A percentile compares a stretch with the other conserved stretches of the same genome.
Evolutionary conservation across 30 jellyfish, hydroid and myxozoan species (phyloP).

Genomic region (Aurelia aurita): DNA sequence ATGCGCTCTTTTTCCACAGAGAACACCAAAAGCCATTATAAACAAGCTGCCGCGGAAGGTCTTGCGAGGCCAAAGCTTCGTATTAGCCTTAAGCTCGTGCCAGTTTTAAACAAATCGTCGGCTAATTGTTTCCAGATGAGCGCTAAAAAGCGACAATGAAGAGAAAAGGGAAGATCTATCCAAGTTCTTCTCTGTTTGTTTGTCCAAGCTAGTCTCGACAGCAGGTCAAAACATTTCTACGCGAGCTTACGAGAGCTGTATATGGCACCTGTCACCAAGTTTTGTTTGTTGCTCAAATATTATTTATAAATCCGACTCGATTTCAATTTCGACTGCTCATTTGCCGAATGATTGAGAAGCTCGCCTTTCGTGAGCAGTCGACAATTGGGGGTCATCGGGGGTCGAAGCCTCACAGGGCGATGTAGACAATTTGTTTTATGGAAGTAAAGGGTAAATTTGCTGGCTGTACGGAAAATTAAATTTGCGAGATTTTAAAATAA

Average conservation of each 20-base stretch:
- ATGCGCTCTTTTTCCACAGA: constrained; percentile 38
- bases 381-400: no score
- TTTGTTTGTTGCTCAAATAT: constrained; percentile 36
- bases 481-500: no score
- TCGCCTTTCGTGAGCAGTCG: no score
- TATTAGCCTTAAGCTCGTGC: constrained; percentile 26
- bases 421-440: no score
- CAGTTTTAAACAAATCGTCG: constrained; percentile 16
- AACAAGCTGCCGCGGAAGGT: constrained; percentile 26
- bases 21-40: constrained; percentile 42
- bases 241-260: constrained; percentile 43
- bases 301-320: constrained; percentile 7
- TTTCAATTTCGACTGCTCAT: constrained; percentile 23
- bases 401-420: no score
- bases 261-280: constrained; percentile 34
- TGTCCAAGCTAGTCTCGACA: constrained; percentile 16
- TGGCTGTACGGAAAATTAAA: no score
- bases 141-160: constrained; percentile 20
- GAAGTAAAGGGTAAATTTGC: no score
- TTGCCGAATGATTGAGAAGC: not conserved
- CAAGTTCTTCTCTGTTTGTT: constrained; percentile 18
- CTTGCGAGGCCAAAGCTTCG: constrained; percentile 33
- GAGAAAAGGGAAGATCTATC: constrained; percentile 9
- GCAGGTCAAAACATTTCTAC: constrained; percentile 34
- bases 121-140: constrained; percentile 17